Evolutionary conservation across 2,888 invertebrate species (phyloP).

Genomic region (Miltochrista miniata): DNA sequence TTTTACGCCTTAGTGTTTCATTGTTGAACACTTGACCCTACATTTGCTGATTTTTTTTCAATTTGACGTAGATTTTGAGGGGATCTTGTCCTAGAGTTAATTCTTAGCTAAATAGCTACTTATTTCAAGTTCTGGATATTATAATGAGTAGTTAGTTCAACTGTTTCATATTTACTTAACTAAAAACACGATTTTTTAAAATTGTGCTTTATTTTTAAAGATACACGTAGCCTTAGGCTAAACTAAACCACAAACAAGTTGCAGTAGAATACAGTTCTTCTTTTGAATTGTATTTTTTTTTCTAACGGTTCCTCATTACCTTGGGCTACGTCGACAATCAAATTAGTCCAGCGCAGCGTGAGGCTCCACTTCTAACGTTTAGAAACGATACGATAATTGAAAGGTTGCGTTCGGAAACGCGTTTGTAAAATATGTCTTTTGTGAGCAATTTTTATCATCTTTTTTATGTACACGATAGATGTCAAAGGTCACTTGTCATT

Average conservation of each 20-base stretch:
- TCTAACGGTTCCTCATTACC: conserved; percentile 49
- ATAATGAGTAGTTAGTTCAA: too few relatives aligned
- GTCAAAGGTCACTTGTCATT: not conserved
- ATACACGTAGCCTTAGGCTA: too few relatives aligned
- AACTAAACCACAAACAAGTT: not conserved
- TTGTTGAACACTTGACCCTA: too few relatives aligned
- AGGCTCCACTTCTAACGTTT: conserved; percentile 61
- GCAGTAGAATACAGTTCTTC: not conserved
- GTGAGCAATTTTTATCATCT: conserved; percentile 12
- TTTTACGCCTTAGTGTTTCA: too few relatives aligned
- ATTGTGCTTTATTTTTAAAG: too few relatives aligned
- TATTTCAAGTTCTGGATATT: too few relatives aligned
- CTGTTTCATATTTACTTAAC: too few relatives aligned
- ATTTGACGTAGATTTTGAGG: too few relatives aligned
- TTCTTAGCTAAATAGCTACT: too few relatives aligned
- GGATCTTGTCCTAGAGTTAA: too few relatives aligned
- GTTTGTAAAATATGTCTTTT: conserved; percentile 24
- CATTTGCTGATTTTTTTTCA: too few relatives aligned
- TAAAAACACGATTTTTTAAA: too few relatives aligned
- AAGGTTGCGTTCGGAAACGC: conserved; percentile 33
- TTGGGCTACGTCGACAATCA: conserved; percentile 65
- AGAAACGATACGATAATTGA: conserved; percentile 61
- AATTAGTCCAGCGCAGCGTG: conserved; percentile 72
- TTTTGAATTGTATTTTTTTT: conserved; percentile 7
- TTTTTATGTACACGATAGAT: not conserved